phyloP scores from a whole-genome alignment of 2,888 invertebrate genomes.

The Cosmorhoe ocellata region DNA sequence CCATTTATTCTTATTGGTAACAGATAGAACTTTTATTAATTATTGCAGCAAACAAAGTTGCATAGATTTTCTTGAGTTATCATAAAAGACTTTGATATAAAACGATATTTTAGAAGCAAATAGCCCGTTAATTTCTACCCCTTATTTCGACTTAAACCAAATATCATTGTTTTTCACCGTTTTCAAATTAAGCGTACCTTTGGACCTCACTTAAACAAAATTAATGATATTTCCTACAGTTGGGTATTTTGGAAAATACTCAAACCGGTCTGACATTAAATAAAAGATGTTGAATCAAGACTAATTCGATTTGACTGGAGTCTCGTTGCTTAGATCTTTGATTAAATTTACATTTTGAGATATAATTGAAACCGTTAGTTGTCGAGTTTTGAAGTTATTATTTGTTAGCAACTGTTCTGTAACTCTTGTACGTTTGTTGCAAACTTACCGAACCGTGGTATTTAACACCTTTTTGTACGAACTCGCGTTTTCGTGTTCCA shows the following conservation, averaged over 20 bases:
- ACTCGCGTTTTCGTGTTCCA: too few species aligned
- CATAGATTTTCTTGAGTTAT: too few species aligned
- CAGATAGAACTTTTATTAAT: too few species aligned
- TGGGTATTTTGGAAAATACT: conserved; percentile 10
- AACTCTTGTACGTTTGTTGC: too few species aligned
- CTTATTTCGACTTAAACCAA: neutral
- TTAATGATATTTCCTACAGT: conserved; percentile 6
- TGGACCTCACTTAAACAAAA: conserved; percentile 9
- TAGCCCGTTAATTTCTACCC: neutral
- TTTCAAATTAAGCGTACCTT: conserved; percentile 1
- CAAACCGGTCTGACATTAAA: conserved; percentile 10
- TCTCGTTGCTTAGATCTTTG: conserved; percentile 7
- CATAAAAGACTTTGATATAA: too few species aligned
- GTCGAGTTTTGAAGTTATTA: conserved; percentile 1
- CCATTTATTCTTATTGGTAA: too few species aligned
- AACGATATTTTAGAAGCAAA: too few species aligned
- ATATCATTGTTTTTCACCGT: neutral
- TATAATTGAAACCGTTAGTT: conserved; percentile 1
- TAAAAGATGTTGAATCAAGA: conserved; percentile 7
- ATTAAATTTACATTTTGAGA: conserved; percentile 7
- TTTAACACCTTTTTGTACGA: too few species aligned
- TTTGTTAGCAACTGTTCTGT: neutral
- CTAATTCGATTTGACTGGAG: conserved; percentile 6
- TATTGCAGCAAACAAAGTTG: too few species aligned
- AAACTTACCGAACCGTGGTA: too few species aligned